Evolutionary conservation across 2,797 vertebrate genomes (phyloP).

Genomic region (Eulemur mongoz): DNA sequence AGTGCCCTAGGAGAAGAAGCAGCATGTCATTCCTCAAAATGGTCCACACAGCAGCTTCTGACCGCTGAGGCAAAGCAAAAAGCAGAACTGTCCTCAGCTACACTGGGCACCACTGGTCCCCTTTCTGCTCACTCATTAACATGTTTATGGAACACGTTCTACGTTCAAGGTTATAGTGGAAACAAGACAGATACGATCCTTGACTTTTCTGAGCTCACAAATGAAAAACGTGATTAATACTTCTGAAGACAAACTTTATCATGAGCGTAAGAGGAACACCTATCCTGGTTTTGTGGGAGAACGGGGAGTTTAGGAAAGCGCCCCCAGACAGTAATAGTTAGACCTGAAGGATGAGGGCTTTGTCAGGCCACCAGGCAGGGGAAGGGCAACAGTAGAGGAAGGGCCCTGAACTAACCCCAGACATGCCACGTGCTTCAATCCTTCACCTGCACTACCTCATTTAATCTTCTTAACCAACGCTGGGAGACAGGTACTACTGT

Average conservation of each 20-base stretch:
- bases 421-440: rapidly evolving
- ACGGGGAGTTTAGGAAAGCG: not conserved
- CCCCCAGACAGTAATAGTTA: not conserved
- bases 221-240: not conserved
- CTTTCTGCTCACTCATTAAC: not conserved
- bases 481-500: not conserved
- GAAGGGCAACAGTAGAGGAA: not conserved
- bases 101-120: not conserved
- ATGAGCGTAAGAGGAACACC: too few species aligned
- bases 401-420: not conserved
- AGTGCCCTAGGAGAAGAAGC: constrained; percentile 35
- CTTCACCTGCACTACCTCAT: rapidly evolving
- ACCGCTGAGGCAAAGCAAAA: not conserved
- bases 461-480: not conserved
- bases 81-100: not conserved
- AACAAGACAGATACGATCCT: not conserved
- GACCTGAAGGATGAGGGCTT: not conserved
- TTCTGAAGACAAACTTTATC: not conserved
- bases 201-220: not conserved
- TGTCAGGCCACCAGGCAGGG: not conserved
- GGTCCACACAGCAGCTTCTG: not conserved
- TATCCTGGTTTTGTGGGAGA: not conserved
- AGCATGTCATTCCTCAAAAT: not conserved
- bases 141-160: rapidly evolving
- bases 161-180: not conserved